phyloP scores from a whole-genome alignment of 1,140 invertebrate genomes.

The Aphelinus atriplicis region DNA sequence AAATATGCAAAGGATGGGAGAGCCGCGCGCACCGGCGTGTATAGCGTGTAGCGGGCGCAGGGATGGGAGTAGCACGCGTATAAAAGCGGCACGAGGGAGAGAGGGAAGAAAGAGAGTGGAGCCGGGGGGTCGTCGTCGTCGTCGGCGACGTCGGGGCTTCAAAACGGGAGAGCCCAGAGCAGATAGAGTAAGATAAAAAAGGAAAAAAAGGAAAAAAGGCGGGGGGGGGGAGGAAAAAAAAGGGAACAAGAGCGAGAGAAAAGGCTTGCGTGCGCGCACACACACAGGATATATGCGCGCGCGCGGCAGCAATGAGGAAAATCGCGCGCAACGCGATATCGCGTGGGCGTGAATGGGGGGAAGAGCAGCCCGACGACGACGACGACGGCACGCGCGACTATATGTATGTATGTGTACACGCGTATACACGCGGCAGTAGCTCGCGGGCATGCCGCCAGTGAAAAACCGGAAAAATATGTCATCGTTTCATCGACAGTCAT shows the following conservation, averaged over 20 bases:
- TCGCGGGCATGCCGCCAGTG: constrained; percentile 56
- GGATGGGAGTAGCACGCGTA: too few species aligned
- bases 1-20: too few species aligned
- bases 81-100: background rate
- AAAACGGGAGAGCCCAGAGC: constrained; percentile 43
- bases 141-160: background rate
- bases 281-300: too few species aligned
- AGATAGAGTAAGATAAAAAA: background rate
- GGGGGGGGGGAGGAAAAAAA: constrained; percentile 24
- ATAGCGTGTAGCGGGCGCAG: too few species aligned
- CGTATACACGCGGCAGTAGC: constrained; percentile 40
- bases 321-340: constrained; percentile 30
- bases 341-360: background rate
- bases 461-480: constrained; percentile 67
- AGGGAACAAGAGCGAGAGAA: background rate
- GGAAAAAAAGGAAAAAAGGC: constrained; percentile 23
- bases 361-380: background rate
- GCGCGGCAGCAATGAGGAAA: constrained; percentile 10
- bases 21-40: too few species aligned
- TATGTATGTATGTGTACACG: background rate
- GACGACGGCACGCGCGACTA: background rate
- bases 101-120: background rate
- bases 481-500: constrained; percentile 68
- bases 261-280: background rate
- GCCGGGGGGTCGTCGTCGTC: too few species aligned